Evolutionary conservation across 2,888 invertebrate genomes (phyloP).

Genomic region (Archips xylosteana): DNA sequence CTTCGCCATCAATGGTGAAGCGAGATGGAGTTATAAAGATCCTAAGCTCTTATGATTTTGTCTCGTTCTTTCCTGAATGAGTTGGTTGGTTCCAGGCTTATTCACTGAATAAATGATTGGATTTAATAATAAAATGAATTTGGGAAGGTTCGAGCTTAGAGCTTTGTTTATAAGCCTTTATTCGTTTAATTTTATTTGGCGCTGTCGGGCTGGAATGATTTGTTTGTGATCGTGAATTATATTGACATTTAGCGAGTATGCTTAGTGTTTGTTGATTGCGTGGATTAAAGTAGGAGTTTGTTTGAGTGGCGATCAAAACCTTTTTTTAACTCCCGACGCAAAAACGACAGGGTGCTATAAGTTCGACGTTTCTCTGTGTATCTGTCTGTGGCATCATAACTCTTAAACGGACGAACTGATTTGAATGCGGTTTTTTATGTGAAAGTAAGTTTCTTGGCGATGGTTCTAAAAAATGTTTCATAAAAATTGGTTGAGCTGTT

Average conservation of each 20-base stretch:
- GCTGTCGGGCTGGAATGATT: conserved; percentile 18
- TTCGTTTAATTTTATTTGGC: conserved; percentile 34
- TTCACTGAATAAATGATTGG: conserved; percentile 41
- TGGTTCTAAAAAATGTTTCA: too few relatives aligned
- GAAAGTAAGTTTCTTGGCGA: too few relatives aligned
- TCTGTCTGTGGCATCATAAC: too few relatives aligned
- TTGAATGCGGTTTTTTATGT: too few relatives aligned
- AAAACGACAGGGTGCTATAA: too few relatives aligned
- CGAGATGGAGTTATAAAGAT: not conserved
- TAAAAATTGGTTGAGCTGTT: too few relatives aligned
- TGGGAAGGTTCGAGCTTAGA: conserved; percentile 29
- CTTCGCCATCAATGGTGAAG: conserved; percentile 15
- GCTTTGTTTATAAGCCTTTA: conserved; percentile 37
- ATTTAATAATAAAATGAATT: conserved; percentile 42
- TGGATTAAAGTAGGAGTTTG: not conserved
- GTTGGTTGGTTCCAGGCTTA: conserved; percentile 12
- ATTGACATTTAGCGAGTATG: conserved; percentile 16
- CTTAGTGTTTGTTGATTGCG: conserved; percentile 6
- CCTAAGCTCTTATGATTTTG: not conserved
- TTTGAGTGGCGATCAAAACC: not conserved
- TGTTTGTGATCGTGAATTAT: conserved; percentile 21
- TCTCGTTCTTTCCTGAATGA: conserved; percentile 22
- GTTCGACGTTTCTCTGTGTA: too few relatives aligned
- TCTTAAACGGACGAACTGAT: too few relatives aligned
- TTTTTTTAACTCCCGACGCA: too few relatives aligned